A percentile compares a stretch with the other conserved stretches of the same genome.
phyloP scores from a whole-genome alignment of 2,888 invertebrate species.

The Agrypnus murinus region DNA sequence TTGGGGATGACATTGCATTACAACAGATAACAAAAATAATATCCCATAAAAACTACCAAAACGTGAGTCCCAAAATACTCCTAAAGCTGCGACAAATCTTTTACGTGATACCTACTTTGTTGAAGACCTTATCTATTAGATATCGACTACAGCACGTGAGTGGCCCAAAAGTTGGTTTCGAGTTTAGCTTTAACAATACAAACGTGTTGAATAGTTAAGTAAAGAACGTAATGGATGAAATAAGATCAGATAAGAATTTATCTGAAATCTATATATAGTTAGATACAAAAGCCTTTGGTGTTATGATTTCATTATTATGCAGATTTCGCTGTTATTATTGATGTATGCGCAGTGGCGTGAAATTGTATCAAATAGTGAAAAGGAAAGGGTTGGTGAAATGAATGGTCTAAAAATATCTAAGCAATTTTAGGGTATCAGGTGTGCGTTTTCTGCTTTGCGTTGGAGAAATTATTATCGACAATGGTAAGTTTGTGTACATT shows the following conservation, averaged over 20 bases:
- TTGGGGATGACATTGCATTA: constrained; percentile 5
- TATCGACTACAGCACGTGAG: constrained; percentile 25
- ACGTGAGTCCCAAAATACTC: constrained; percentile 24
- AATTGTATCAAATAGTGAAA: too few species aligned
- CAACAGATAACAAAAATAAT: constrained; percentile 14
- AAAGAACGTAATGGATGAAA: constrained; percentile 2
- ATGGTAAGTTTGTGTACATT: too few species aligned
- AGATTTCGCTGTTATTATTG: background rate
- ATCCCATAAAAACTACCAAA: constrained; percentile 13
- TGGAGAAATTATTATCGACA: too few species aligned
- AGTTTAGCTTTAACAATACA: constrained; percentile 4
- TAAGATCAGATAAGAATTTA: constrained; percentile 11
- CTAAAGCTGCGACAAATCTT: constrained; percentile 31
- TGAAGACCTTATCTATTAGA: constrained; percentile 32
- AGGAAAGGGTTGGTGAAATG: too few species aligned
- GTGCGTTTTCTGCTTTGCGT: too few species aligned
- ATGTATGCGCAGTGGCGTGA: background rate
- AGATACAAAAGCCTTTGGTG: background rate
- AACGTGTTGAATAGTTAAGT: constrained; percentile 19
- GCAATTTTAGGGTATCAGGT: too few species aligned
- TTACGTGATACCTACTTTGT: constrained; percentile 29
- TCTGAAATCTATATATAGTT: constrained; percentile 11
- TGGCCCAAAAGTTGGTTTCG: background rate
- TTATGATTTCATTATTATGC: background rate
- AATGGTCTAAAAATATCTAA: too few species aligned